Percentiles rank a stretch among this genome's conserved stretches.
Evolutionary conservation across 1,140 invertebrate species (phyloP).

Genomic region (Rhyacophila brunnea): DNA sequence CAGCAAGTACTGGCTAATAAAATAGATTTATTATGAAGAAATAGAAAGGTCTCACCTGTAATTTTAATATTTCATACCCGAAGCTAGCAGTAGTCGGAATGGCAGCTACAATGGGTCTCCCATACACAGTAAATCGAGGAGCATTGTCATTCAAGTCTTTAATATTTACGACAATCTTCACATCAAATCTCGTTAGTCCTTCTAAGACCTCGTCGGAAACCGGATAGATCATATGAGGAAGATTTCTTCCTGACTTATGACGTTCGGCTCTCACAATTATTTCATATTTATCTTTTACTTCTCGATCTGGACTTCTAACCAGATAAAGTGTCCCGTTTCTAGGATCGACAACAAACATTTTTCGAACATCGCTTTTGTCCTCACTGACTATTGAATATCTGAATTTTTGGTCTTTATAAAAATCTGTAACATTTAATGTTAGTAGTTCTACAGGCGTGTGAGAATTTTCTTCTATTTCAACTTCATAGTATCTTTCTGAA

Average conservation of each 20-base stretch:
- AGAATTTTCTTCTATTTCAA: slow-evolving; percentile 75
- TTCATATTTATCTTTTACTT: slow-evolving; percentile 63
- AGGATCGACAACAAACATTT: slow-evolving; percentile 67
- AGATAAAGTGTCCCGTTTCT: slow-evolving; percentile 71
- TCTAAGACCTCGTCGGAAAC: slow-evolving; percentile 66
- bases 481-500: slow-evolving; percentile 72
- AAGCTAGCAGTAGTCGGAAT: slow-evolving; percentile 75
- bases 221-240: slow-evolving; percentile 71
- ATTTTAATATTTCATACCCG: slow-evolving; percentile 73
- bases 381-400: slow-evolving; percentile 61
- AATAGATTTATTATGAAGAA: slow-evolving; percentile 3
- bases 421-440: slow-evolving; percentile 66
- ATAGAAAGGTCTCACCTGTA: slow-evolving; percentile 64
- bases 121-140: slow-evolving; percentile 69
- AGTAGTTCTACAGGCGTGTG: slow-evolving; percentile 67
- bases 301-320: slow-evolving; percentile 67
- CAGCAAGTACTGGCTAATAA: too few relatives aligned
- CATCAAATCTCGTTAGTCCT: slow-evolving; percentile 60
- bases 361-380: slow-evolving; percentile 54
- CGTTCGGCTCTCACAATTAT: slow-evolving; percentile 68
- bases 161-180: slow-evolving; percentile 70
- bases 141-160: slow-evolving; percentile 81
- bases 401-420: slow-evolving; percentile 57
- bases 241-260: slow-evolving; percentile 62
- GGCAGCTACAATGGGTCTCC: slow-evolving; percentile 73